Percentiles rank a stretch among this genome's conserved stretches.
phyloP scores from a whole-genome alignment of 1,140 invertebrate species.

The Hycleus cichorii region DNA sequence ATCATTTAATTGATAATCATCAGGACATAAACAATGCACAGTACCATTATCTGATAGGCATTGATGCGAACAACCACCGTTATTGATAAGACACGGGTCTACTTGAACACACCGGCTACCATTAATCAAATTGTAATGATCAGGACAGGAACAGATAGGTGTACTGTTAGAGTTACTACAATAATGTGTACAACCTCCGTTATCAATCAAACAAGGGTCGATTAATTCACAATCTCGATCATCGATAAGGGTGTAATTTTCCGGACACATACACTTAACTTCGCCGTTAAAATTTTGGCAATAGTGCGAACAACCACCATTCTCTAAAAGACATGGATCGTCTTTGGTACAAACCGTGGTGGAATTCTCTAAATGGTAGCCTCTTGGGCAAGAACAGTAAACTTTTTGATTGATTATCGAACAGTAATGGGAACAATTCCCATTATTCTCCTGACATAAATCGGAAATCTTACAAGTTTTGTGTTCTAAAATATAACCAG shows the following conservation, averaged over 20 bases:
- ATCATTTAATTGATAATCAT: conserved; percentile 44
- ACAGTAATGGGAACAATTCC: conserved; percentile 59
- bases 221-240: conserved; percentile 50
- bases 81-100: conserved; percentile 56
- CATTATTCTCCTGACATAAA: conserved; percentile 57
- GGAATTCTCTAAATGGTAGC: conserved; percentile 43
- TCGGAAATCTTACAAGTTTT: conserved; percentile 50
- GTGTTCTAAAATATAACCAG: no score
- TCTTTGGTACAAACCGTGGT: conserved; percentile 46
- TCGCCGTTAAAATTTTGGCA: conserved; percentile 56
- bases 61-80: conserved; percentile 55
- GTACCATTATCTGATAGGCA: conserved; percentile 47
- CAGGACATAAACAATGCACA: conserved; percentile 53
- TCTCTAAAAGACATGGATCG: conserved; percentile 55
- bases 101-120: conserved; percentile 58
- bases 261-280: conserved; percentile 47
- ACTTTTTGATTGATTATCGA: conserved; percentile 37
- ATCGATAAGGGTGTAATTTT: conserved; percentile 14
- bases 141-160: conserved; percentile 50
- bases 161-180: conserved; percentile 40
- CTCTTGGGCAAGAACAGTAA: conserved; percentile 50
- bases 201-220: conserved; percentile 56
- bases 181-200: conserved; percentile 58
- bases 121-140: conserved; percentile 40
- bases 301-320: conserved; percentile 58